Evolutionary conservation across 2,797 vertebrate species (phyloP).

Genomic region (Pteronotus mesoamericanus): DNA sequence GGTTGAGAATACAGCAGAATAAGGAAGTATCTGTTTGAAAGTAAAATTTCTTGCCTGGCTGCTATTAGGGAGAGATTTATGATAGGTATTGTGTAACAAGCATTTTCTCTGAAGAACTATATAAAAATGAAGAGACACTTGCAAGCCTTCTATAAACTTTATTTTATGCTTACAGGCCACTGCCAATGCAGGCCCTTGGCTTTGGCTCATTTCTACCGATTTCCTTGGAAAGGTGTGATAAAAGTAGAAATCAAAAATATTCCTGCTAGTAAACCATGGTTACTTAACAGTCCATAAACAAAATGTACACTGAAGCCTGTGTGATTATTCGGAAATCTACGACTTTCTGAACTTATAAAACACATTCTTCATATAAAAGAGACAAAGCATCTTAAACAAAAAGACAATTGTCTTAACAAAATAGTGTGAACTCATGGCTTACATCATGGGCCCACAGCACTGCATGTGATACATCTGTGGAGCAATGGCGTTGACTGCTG

Average conservation of each 20-base stretch:
- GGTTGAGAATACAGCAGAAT: not conserved
- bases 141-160: constrained; percentile 65
- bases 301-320: constrained; percentile 40
- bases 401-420: constrained; percentile 43
- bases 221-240: constrained; percentile 37
- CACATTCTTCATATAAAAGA: constrained; percentile 40
- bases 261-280: constrained; percentile 6
- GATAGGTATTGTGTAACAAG: not conserved
- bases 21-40: not conserved
- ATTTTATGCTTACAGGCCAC: constrained; percentile 56
- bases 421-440: not conserved
- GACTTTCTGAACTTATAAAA: constrained; percentile 56
- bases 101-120: constrained; percentile 8
- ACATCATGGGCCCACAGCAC: not conserved
- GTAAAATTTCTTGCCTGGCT: not conserved
- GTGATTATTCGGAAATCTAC: constrained; percentile 55
- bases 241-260: constrained; percentile 40
- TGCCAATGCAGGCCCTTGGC: constrained; percentile 19
- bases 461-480: not conserved
- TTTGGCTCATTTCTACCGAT: constrained; percentile 66
- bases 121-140: constrained; percentile 39
- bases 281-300: constrained; percentile 44
- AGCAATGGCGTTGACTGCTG: not conserved
- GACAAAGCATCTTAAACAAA: constrained; percentile 33
- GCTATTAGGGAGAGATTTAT: not conserved